These are phyloP conservation scores for Chymomyza procnemis DNA, from an alignment of 2,888 invertebrate genomes.

Conservation along the genomic window DNA sequence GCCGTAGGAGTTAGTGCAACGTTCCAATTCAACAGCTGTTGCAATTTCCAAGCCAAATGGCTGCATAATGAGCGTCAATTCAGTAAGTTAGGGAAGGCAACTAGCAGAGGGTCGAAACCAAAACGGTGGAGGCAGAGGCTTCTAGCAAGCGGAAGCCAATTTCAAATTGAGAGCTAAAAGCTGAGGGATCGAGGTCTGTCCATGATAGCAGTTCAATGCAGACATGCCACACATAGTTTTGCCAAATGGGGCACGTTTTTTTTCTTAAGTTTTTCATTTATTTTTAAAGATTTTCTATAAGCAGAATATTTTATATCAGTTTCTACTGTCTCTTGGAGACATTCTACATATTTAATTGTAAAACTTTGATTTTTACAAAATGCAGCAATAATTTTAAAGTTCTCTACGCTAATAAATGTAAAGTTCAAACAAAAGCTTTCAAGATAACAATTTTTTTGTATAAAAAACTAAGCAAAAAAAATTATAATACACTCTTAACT, in stretches of 20 bases:
- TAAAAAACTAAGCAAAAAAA: neutral
- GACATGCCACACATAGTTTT: neutral
- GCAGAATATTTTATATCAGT: neutral
- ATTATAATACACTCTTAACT: neutral
- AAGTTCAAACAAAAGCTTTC: neutral
- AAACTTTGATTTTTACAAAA: too few relatives aligned
- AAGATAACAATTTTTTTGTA: neutral
- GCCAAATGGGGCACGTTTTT: neutral
- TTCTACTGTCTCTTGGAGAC: too few relatives aligned
- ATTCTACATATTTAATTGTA: too few relatives aligned
- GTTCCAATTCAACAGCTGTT: slow-evolving; percentile 54
- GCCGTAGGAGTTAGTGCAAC: slow-evolving; percentile 13
- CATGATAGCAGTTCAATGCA: neutral
- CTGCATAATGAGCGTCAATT: slow-evolving; percentile 18
- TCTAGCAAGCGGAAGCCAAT: slow-evolving; percentile 22
- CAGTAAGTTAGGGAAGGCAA: neutral
- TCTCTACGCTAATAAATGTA: neutral
- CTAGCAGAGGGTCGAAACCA: too few relatives aligned
- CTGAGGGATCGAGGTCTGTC: neutral
- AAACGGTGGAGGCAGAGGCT: neutral
- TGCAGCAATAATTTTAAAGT: too few relatives aligned
- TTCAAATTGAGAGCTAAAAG: slow-evolving; percentile 46
- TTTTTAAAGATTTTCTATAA: neutral
- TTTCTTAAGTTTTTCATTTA: neutral
- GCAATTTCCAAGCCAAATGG: slow-evolving; percentile 19